Evolutionary conservation across 1,140 invertebrate species (phyloP).

Genomic region (Hylaeus anthracinus): DNA sequence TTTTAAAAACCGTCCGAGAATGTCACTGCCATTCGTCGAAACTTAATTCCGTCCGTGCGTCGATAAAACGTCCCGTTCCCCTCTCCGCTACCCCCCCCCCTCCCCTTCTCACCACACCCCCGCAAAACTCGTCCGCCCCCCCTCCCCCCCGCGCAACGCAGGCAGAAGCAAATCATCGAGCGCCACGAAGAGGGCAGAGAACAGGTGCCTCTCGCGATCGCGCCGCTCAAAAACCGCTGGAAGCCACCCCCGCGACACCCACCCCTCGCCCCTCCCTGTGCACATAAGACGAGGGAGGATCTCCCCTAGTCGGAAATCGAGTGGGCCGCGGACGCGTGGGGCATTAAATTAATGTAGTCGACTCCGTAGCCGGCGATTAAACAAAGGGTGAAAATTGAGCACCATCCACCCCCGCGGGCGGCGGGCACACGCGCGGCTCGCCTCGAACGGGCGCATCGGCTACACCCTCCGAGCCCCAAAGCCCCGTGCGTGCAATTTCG

Average conservation of each 20-base stretch:
- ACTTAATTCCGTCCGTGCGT: slow-evolving; percentile 16
- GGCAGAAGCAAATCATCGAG: background rate
- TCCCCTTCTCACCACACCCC: no score
- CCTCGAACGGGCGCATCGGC: slow-evolving; percentile 13
- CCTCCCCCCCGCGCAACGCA: background rate
- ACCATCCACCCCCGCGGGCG: slow-evolving; percentile 41
- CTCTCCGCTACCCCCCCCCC: background rate
- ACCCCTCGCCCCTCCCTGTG: no score
- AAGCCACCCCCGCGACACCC: background rate
- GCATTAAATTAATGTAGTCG: slow-evolving; percentile 79
- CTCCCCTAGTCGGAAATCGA: slow-evolving; percentile 28
- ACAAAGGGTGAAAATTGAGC: slow-evolving; percentile 80
- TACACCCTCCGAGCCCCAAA: background rate
- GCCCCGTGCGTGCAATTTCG: slow-evolving; percentile 9
- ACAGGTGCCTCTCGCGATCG: slow-evolving; percentile 29
- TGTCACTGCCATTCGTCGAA: background rate
- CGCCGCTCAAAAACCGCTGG: background rate
- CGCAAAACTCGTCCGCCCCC: no score
- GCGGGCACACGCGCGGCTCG: slow-evolving; percentile 22
- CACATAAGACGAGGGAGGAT: slow-evolving; percentile 39
- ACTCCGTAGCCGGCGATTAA: slow-evolving; percentile 76
- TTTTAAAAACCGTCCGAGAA: slow-evolving; percentile 32
- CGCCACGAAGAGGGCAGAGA: background rate
- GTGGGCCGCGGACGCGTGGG: slow-evolving; percentile 58
- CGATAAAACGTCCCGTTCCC: slow-evolving; percentile 9